Conservation (phyloP, 35 echinoderm and acorn worm genomes). For the Antedon bifida region DNA sequence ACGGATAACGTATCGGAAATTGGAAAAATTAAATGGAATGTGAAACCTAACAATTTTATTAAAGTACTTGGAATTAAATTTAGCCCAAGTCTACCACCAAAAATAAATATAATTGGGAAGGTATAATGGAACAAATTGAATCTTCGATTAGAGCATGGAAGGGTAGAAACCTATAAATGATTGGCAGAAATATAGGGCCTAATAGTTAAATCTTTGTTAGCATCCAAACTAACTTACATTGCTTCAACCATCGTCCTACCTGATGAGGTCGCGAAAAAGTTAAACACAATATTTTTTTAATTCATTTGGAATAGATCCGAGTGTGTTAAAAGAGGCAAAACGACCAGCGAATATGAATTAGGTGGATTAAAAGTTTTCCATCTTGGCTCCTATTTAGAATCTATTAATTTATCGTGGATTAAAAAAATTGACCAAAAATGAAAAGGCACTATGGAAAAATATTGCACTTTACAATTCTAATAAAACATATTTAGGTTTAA, state of each 20-base stretch:
- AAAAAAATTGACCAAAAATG: too few species aligned
- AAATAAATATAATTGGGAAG: too few species aligned
- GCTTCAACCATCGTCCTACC: neutral
- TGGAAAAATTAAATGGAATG: too few species aligned
- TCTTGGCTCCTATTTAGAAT: too few species aligned
- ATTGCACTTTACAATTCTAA: too few species aligned
- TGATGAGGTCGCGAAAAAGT: neutral
- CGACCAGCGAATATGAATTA: neutral
- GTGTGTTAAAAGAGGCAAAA: neutral
- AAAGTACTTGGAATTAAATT: too few species aligned
- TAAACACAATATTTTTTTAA: neutral
- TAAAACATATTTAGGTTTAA: too few species aligned
- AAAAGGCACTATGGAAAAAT: too few species aligned
- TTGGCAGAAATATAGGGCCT: neutral
- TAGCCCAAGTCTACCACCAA: too few species aligned
- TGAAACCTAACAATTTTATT: too few species aligned
- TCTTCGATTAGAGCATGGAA: neutral
- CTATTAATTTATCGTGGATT: too few species aligned
- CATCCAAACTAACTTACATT: neutral
- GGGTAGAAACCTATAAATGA: neutral
- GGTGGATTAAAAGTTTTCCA: neutral
- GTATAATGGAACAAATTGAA: neutral
- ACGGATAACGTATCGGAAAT: too few species aligned
- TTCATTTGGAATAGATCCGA: neutral
- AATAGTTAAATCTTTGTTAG: neutral